A percentile compares a stretch with the other conserved stretches of the same genome.
Evolutionary conservation across 2,888 invertebrate species (phyloP).

Genomic region (Lacanobia wlatinum): DNA sequence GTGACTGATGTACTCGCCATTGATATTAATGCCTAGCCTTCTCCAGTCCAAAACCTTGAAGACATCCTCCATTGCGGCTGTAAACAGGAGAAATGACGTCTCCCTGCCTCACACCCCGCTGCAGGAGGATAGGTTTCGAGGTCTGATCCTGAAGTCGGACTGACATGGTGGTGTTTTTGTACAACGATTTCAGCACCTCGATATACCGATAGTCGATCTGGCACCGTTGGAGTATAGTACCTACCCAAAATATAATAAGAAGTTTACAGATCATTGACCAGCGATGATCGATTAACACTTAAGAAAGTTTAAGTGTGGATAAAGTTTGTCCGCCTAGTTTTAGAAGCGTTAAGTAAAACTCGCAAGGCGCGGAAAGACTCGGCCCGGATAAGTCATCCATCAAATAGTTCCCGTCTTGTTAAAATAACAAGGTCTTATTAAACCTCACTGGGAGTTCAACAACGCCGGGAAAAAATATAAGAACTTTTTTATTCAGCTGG

Average conservation of each 20-base stretch:
- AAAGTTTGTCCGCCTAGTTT: constrained; percentile 82
- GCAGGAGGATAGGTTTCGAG: no score
- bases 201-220: no score
- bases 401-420: constrained; percentile 79
- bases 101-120: no score
- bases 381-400: constrained; percentile 82
- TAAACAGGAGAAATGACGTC: no score
- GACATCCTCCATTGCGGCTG: no score
- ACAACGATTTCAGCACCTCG: no score
- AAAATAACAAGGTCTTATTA: constrained; percentile 76
- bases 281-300: constrained; percentile 85
- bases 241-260: constrained; percentile 62
- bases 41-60: no score
- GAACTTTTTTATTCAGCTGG: constrained; percentile 49
- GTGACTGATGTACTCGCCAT: no score
- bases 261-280: constrained; percentile 81
- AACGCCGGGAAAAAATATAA: constrained; percentile 48
- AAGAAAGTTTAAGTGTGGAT: constrained; percentile 79
- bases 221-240: no score
- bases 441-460: constrained; percentile 62
- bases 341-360: constrained; percentile 84
- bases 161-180: no score
- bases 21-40: no score
- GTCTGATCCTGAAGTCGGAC: no score
- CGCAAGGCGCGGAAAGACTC: constrained; percentile 74